Conservation (phyloP, 2,888 invertebrate genomes). For the Torymus auratus region DNA sequence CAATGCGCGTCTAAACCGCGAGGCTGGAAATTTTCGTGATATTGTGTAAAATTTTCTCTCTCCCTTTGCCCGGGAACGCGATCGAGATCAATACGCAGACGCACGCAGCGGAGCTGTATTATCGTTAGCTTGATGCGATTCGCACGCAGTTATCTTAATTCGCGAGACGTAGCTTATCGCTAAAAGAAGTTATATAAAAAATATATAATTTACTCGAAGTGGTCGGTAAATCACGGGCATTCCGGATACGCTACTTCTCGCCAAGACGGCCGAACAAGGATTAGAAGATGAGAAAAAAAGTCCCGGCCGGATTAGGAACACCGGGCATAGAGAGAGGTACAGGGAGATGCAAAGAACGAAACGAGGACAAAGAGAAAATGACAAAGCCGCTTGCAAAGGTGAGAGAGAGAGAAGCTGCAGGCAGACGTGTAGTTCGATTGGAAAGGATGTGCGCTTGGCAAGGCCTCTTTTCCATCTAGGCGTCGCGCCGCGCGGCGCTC, state of each 20-base stretch:
- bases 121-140: not conserved
- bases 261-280: not conserved
- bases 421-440: slow-evolving; percentile 66
- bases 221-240: no score
- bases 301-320: slow-evolving; percentile 39
- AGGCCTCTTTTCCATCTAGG: slow-evolving; percentile 69
- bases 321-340: not conserved
- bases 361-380: not conserved
- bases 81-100: not conserved
- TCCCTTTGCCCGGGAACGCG: not conserved
- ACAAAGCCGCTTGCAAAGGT: slow-evolving; percentile 27
- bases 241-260: not conserved
- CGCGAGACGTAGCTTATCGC: no score
- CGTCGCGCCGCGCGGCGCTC: slow-evolving; percentile 64
- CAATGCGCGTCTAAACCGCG: slow-evolving; percentile 32
- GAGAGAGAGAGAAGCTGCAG: slow-evolving; percentile 44
- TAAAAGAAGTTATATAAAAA: no score
- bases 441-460: slow-evolving; percentile 69
- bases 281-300: slow-evolving; percentile 11
- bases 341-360: not conserved
- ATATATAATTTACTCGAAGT: no score
- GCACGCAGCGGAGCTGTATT: not conserved
- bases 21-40: slow-evolving; percentile 39
- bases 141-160: not conserved
- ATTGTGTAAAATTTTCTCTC: slow-evolving; percentile 29